Evolutionary conservation across 2,888 invertebrate species (phyloP).

Genomic region (Drosophila monieri): DNA sequence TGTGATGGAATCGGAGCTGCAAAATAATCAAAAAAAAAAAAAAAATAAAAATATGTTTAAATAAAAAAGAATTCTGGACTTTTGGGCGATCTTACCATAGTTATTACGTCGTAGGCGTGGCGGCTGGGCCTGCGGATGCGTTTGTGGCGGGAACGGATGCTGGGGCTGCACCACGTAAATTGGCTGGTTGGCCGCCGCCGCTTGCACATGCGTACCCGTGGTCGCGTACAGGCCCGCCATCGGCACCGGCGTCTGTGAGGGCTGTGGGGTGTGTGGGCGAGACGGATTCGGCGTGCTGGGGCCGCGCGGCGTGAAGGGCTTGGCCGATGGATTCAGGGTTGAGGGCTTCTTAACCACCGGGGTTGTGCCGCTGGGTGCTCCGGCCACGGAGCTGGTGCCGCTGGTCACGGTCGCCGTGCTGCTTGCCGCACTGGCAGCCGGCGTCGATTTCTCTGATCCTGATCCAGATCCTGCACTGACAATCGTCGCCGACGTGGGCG

Average conservation of each 20-base stretch:
- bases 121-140: constrained; percentile 82
- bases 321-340: constrained; percentile 93
- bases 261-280: constrained; percentile 94
- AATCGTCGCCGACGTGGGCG: constrained; percentile 47
- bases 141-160: constrained; percentile 81
- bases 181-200: constrained; percentile 81
- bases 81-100: constrained; percentile 64
- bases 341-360: constrained; percentile 87
- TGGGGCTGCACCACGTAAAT: constrained; percentile 82
- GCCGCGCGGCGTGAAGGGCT: constrained; percentile 92
- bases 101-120: constrained; percentile 84
- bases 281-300: constrained; percentile 87
- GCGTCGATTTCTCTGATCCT: constrained; percentile 48
- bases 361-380: constrained; percentile 57
- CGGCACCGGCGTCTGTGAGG: constrained; percentile 90
- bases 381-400: constrained; percentile 13
- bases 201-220: constrained; percentile 77
- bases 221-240: constrained; percentile 81
- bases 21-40: not conserved
- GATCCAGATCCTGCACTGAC: constrained; percentile 31
- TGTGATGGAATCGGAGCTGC: constrained; percentile 87
- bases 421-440: constrained; percentile 33
- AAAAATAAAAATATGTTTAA: not conserved
- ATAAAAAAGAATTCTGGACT: not conserved
- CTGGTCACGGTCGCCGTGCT: constrained; percentile 13